Evolutionary conservation across 92 coral and sea anemone species (phyloP).

Genomic region (Zoanthus solanderi): DNA sequence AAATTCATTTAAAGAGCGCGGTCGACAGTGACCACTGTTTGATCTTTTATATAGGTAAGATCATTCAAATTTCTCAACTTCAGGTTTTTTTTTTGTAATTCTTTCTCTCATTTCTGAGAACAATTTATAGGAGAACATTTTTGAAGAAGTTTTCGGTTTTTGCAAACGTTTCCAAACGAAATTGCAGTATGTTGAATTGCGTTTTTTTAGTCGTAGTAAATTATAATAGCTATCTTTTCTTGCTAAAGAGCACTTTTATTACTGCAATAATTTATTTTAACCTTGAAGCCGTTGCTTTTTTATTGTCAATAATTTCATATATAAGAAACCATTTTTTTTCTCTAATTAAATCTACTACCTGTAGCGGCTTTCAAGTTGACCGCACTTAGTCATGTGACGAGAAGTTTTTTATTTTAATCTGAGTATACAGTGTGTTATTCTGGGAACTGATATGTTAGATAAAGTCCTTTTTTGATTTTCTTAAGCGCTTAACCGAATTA

Average conservation of each 20-base stretch:
- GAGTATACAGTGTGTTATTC: background rate
- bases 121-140: background rate
- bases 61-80: background rate
- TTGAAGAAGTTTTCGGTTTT: background rate
- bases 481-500: background rate
- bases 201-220: background rate
- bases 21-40: background rate
- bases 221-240: background rate
- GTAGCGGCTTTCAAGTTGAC: conserved; percentile 38
- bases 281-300: background rate
- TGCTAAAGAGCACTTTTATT: background rate
- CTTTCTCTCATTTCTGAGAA: background rate
- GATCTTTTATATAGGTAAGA: conserved; percentile 33
- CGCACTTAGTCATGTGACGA: background rate
- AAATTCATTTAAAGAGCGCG: conserved; percentile 6
- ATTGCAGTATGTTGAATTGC: background rate
- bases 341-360: background rate
- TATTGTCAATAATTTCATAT: background rate
- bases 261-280: background rate
- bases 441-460: background rate
- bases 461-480: background rate
- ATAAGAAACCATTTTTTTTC: background rate
- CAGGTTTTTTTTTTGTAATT: background rate
- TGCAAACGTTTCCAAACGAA: background rate
- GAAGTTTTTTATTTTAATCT: no score